Evolutionary conservation across 1,140 invertebrate genomes (phyloP).

Genomic region (Diplogasteroides magnus): DNA sequence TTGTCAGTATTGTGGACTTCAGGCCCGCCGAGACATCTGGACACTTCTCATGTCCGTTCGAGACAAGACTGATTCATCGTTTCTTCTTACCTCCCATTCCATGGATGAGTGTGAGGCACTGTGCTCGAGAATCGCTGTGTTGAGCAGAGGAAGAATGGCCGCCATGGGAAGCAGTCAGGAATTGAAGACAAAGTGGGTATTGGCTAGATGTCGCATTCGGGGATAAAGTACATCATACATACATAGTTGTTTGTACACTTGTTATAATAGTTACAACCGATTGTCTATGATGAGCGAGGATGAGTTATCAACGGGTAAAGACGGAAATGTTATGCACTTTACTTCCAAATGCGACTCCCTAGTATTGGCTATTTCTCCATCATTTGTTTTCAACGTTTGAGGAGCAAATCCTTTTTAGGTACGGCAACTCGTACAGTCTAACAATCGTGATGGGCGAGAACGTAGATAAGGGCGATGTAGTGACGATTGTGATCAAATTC

Average conservation of each 20-base stretch:
- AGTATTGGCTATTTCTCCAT: too few relatives aligned
- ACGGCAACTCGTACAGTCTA: neutral
- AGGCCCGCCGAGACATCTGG: constrained; percentile 62
- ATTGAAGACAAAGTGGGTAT: constrained; percentile 27
- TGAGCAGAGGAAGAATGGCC: constrained; percentile 55
- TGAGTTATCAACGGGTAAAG: too few relatives aligned
- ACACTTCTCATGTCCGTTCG: constrained; percentile 45
- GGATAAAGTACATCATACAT: too few relatives aligned
- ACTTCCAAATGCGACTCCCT: too few relatives aligned
- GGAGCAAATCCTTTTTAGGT: neutral
- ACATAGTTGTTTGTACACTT: too few relatives aligned
- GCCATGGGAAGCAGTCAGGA: constrained; percentile 27
- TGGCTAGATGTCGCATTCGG: too few relatives aligned
- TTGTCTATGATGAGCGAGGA: too few relatives aligned
- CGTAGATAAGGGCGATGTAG: neutral
- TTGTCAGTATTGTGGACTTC: too few relatives aligned
- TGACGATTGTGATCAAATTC: neutral
- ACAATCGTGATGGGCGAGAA: neutral
- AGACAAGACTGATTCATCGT: constrained; percentile 8
- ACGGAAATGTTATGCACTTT: too few relatives aligned
- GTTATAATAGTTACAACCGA: too few relatives aligned
- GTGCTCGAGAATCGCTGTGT: constrained; percentile 39
- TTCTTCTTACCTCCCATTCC: constrained; percentile 47
- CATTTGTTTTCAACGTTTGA: too few relatives aligned
- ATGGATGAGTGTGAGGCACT: constrained; percentile 53